Percentiles rank a stretch among this genome's conserved stretches.
Evolutionary conservation across 2,888 invertebrate species (phyloP).

Genomic region (Teleogryllus oceanicus): DNA sequence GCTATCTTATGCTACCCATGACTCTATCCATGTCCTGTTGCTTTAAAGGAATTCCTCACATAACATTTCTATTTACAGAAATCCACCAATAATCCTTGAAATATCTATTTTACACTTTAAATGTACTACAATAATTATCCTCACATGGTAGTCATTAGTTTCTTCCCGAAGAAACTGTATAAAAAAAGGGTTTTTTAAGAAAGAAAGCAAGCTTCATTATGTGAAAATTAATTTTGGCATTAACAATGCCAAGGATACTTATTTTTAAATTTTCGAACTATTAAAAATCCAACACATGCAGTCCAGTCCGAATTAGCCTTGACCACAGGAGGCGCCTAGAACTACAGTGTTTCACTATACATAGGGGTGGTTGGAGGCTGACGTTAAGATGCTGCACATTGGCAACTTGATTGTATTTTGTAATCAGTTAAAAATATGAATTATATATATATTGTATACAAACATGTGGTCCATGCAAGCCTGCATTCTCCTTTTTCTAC

Average conservation of each 20-base stretch:
- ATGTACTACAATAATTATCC: conserved; percentile 29
- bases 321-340: conserved; percentile 35
- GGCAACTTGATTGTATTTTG: conserved; percentile 36
- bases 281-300: conserved; percentile 30
- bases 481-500: conserved; percentile 42
- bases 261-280: conserved; percentile 23
- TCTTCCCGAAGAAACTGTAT: neutral
- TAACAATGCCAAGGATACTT: neutral
- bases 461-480: conserved; percentile 38
- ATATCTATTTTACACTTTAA: conserved; percentile 29
- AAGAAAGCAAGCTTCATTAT: conserved; percentile 18
- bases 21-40: conserved; percentile 18
- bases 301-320: conserved; percentile 35
- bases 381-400: conserved; percentile 35
- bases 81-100: conserved; percentile 26
- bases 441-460: conserved; percentile 36
- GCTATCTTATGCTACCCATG: neutral
- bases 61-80: conserved; percentile 28
- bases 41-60: conserved; percentile 32
- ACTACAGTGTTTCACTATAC: conserved; percentile 29
- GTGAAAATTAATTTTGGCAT: neutral
- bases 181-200: neutral
- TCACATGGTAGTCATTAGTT: conserved; percentile 33
- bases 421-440: conserved; percentile 35
- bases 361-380: conserved; percentile 36